Base-by-base conservation (phyloP, 2,113 vertebrate species). In the Phoxinus phoxinus region DNA sequence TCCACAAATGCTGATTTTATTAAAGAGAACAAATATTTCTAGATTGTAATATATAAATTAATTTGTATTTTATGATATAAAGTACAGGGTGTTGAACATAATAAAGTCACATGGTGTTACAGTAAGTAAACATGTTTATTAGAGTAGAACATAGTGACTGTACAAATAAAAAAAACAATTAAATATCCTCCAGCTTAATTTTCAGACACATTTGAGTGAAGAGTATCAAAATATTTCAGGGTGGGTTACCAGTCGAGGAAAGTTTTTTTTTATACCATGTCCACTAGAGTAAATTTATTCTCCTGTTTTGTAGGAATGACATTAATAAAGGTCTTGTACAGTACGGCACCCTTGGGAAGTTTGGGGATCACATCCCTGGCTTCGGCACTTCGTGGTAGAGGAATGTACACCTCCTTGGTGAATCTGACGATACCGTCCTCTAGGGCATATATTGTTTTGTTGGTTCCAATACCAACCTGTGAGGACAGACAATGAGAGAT, bases 301-400 rank as follows among this genome's bases (percentile, higher is more conserved):
- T 96, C 95, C 86, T 97, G 96, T 25, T 93, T 92, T 48, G 91
- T 88, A 15, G 98, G 97, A 82, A 97, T 37, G 9, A 99, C 91
- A 0, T 86, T 98, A 89, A 99, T 95, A 44, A 99, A 99, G 53
- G 97, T 97, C 93, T 99, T 99, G 86, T 99, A 99, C 46, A 99
- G 96, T 46, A 99, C 4, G 0, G 96, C 92, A 32, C 97, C 97
- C 86, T 83, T 94, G 1, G 97, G 97, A 30, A 99, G 94, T 8
- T 84, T 95, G 84, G 93, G 91, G 90, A 98, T 96, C 77, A 97
- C 73, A 1, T 94, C 87, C 15, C 87, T 85, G 73, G 91, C 93
- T 85, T 97, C 95, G 0, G 1, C 21, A 89, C 94, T 94, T 56
- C 91, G 94, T 1, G 98, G 97, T 0, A 2, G 85, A 1, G 98